phyloP scores from a whole-genome alignment of 2,888 invertebrate genomes.

The Ophion ellenae region DNA sequence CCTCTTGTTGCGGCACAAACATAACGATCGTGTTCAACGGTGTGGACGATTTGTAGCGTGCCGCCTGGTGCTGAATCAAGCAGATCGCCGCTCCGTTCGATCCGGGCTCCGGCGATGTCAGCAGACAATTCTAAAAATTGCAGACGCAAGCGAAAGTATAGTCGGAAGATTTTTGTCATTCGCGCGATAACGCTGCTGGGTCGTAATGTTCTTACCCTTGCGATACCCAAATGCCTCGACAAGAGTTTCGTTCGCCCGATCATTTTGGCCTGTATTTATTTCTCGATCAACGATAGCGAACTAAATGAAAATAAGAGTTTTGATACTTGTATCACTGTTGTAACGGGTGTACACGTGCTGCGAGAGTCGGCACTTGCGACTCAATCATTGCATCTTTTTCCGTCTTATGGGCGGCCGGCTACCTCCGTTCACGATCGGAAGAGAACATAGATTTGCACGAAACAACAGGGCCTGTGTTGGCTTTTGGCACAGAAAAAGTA shows the following conservation, averaged over 20 bases:
- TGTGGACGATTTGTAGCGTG: constrained; percentile 85
- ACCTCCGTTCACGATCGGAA: too few species aligned
- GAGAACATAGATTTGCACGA: too few species aligned
- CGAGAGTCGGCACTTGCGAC: too few species aligned
- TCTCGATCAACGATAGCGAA: neutral
- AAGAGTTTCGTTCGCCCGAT: constrained; percentile 71
- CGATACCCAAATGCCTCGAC: constrained; percentile 71
- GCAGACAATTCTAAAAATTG: constrained; percentile 69
- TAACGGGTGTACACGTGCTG: too few species aligned
- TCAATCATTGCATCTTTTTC: too few species aligned
- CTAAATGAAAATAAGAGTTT: neutral
- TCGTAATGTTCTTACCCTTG: constrained; percentile 70
- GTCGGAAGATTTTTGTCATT: neutral
- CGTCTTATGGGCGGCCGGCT: too few species aligned
- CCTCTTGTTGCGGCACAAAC: constrained; percentile 99
- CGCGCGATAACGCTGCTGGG: neutral
- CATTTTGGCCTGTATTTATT: constrained; percentile 44
- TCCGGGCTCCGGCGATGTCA: constrained; percentile 67
- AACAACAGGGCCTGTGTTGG: too few species aligned
- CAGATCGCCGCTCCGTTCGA: constrained; percentile 60
- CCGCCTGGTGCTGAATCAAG: constrained; percentile 65
- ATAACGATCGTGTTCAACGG: constrained; percentile 96
- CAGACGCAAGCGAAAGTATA: neutral
- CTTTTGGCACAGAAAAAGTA: too few species aligned
- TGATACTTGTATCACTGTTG: too few species aligned